Conservation (phyloP, 1,140 invertebrate genomes). For the Platyscapa corneri region DNA sequence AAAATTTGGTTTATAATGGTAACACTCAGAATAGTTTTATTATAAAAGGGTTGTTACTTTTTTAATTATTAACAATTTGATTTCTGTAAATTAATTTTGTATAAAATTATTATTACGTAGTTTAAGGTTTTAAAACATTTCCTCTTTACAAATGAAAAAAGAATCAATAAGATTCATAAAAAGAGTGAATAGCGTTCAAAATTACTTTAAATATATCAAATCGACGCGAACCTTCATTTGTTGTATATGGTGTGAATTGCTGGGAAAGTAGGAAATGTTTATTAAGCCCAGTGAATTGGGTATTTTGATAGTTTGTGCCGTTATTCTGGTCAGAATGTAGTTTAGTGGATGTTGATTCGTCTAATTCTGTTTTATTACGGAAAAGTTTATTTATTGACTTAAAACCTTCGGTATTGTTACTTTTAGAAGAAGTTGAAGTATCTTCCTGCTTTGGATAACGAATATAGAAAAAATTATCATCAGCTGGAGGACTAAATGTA, state of each 20-base stretch:
- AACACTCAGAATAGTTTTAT: too few species aligned
- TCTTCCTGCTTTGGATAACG: constrained; percentile 74
- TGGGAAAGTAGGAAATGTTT: constrained; percentile 81
- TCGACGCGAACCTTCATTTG: not conserved
- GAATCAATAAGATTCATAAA: too few species aligned
- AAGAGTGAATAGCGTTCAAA: too few species aligned
- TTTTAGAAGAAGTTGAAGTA: constrained; percentile 31
- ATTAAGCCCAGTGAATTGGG: constrained; percentile 78
- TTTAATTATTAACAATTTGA: too few species aligned
- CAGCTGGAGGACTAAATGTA: constrained; percentile 80
- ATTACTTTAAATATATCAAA: not conserved
- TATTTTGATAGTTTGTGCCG: constrained; percentile 64
- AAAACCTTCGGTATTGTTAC: constrained; percentile 55
- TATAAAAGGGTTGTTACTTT: too few species aligned
- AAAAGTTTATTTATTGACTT: constrained; percentile 64
- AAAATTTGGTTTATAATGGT: too few species aligned
- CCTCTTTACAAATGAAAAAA: too few species aligned
- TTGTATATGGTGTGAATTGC: constrained; percentile 74
- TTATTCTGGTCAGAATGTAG: constrained; percentile 24
- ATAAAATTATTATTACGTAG: too few species aligned
- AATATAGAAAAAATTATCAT: constrained; percentile 82
- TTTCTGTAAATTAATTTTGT: too few species aligned
- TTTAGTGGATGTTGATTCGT: not conserved
- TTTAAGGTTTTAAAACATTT: too few species aligned
- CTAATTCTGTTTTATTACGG: constrained; percentile 13